These are phyloP conservation scores for Heliconius hortense DNA, from an alignment of 2,888 invertebrate genomes.

Conservation along the genomic window DNA sequence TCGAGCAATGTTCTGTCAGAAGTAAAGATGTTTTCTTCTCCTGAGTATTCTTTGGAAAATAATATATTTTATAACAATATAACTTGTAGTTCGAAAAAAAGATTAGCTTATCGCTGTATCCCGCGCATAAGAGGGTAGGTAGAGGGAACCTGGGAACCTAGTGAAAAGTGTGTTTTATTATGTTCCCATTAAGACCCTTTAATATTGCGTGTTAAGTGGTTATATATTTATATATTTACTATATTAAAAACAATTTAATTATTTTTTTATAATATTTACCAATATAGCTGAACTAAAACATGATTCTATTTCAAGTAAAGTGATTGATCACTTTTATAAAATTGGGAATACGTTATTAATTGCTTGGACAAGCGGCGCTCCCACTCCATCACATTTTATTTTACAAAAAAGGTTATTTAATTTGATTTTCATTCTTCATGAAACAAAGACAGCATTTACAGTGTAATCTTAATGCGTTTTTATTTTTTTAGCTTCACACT, in stretches of 20 bases:
- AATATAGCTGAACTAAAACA: neutral
- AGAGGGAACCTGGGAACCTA: neutral
- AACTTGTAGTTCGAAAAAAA: no score
- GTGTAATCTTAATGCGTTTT: no score
- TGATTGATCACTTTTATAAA: conserved; percentile 23
- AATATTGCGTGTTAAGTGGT: neutral
- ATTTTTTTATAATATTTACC: neutral
- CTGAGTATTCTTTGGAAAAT: neutral
- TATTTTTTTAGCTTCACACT: no score
- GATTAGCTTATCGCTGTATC: neutral
- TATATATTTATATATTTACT: no score
- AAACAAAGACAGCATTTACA: no score
- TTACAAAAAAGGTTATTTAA: conserved; percentile 10
- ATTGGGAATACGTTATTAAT: conserved; percentile 26
- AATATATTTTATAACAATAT: neutral
- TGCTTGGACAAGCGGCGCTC: conserved; percentile 13
- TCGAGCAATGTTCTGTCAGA: neutral
- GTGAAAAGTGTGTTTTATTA: no score
- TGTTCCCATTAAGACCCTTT: neutral
- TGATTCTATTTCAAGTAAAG: conserved; percentile 9
- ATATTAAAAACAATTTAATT: neutral
- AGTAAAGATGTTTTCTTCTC: conserved; percentile 9
- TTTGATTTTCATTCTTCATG: neutral
- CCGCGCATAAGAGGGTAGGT: neutral
- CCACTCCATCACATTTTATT: conserved; percentile 10